These are phyloP conservation scores for Poeciliopsis occidentalis DNA, from an alignment of 2,113 vertebrate species.

Conservation along the genomic window DNA sequence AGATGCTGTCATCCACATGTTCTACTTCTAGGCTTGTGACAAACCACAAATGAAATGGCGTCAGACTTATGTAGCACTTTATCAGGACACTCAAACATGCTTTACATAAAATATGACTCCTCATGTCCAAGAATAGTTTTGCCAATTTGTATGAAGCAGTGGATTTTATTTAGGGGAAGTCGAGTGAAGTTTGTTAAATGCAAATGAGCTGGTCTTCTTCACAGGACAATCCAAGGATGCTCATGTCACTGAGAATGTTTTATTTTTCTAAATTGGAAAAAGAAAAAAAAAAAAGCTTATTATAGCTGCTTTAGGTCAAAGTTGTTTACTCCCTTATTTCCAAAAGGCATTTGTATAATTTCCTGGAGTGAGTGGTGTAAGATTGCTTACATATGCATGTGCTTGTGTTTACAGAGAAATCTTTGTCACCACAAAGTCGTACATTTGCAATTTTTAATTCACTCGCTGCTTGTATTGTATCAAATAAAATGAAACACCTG, in stretches of 20 bases:
- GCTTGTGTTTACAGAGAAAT: slow-evolving; percentile 16
- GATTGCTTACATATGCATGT: slow-evolving; percentile 13
- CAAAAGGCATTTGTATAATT: not conserved
- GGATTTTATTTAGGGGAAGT: not conserved
- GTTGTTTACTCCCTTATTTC: not conserved
- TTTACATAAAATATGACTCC: not conserved
- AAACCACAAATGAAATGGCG: too few species aligned
- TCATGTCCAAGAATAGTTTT: not conserved
- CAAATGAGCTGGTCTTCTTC: not conserved
- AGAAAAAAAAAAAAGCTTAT: not conserved
- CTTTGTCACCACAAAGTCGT: slow-evolving; percentile 13
- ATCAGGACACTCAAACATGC: too few species aligned
- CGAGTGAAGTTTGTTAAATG: not conserved
- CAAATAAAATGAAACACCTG: slow-evolving; percentile 40
- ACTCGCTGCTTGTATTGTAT: slow-evolving; percentile 43
- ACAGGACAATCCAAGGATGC: not conserved
- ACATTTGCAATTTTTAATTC: slow-evolving; percentile 44
- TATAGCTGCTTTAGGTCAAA: not conserved
- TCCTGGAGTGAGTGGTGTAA: not conserved
- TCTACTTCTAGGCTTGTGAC: not conserved
- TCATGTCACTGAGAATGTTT: not conserved
- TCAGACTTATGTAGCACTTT: too few species aligned
- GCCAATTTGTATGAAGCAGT: not conserved
- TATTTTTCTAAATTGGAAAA: not conserved
- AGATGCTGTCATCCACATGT: not conserved